Evolutionary conservation across 2,888 invertebrate species (phyloP).

Genomic region (Malthinus seriepunctatus): DNA sequence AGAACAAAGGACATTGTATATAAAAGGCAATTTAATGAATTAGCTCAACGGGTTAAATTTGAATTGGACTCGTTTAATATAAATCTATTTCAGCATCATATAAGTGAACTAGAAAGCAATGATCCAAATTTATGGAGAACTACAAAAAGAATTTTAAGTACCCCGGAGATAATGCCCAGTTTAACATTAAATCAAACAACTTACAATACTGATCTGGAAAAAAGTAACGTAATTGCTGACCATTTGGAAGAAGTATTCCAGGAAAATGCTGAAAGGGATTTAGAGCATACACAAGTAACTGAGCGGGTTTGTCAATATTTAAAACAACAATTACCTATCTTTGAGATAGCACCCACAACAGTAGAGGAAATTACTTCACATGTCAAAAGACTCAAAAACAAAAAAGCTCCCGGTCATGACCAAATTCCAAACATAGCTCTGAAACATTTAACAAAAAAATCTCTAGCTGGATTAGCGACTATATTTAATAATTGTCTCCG

Average conservation of each 20-base stretch:
- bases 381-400: slow-evolving; percentile 17
- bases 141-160: neutral
- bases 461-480: neutral
- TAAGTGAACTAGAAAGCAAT: neutral
- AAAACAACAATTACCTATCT: neutral
- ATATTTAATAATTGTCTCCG: slow-evolving; percentile 1
- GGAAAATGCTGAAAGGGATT: neutral
- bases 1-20: neutral
- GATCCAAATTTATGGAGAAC: slow-evolving; percentile 1
- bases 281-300: neutral
- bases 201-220: slow-evolving; percentile 2
- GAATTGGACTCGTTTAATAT: neutral
- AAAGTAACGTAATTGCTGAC: neutral
- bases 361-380: slow-evolving; percentile 11
- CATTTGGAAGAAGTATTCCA: neutral
- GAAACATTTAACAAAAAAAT: slow-evolving; percentile 10
- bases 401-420: slow-evolving; percentile 26
- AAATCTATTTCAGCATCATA: neutral
- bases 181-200: neutral
- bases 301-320: neutral
- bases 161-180: neutral
- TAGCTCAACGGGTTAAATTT: neutral
- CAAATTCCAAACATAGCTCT: slow-evolving; percentile 13
- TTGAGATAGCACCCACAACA: neutral
- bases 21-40: neutral